Evolutionary conservation across 2,113 vertebrate genomes (phyloP).

Genomic region (Leptocoma aspasia): DNA sequence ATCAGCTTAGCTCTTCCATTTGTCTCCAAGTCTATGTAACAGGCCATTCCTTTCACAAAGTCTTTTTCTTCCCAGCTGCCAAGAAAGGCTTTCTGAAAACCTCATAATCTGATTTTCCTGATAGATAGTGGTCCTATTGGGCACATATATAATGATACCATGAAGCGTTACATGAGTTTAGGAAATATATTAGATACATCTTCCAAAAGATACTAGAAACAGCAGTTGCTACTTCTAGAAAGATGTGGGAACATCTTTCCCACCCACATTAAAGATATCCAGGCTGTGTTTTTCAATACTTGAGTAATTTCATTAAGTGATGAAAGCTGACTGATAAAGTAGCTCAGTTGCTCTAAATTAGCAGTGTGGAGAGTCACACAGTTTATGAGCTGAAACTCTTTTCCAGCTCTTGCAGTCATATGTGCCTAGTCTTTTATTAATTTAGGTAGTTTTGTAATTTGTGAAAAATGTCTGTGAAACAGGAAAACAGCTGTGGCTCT

Average conservation of each 20-base stretch:
- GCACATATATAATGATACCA: background rate
- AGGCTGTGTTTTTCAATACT: background rate
- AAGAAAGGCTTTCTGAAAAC: background rate
- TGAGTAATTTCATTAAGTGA: background rate
- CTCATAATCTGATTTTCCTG: background rate
- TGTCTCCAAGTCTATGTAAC: background rate
- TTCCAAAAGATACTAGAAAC: background rate
- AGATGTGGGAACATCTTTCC: background rate
- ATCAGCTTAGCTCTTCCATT: background rate
- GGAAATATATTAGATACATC: background rate
- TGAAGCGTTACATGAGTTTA: background rate
- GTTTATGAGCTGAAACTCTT: background rate
- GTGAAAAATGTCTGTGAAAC: background rate
- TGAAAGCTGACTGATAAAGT: background rate
- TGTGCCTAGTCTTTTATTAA: background rate
- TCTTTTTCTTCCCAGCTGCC: background rate
- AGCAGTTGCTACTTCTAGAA: background rate
- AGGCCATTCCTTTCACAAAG: background rate
- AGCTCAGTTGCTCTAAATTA: background rate
- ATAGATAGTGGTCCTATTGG: background rate
- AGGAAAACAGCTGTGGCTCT: background rate
- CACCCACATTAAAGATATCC: background rate
- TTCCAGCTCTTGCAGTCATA: background rate
- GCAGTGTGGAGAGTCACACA: background rate
- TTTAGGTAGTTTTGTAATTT: constrained; percentile 4